Base-by-base conservation (phyloP, 2,113 vertebrate genomes). In the Hiodon alosoides region DNA sequence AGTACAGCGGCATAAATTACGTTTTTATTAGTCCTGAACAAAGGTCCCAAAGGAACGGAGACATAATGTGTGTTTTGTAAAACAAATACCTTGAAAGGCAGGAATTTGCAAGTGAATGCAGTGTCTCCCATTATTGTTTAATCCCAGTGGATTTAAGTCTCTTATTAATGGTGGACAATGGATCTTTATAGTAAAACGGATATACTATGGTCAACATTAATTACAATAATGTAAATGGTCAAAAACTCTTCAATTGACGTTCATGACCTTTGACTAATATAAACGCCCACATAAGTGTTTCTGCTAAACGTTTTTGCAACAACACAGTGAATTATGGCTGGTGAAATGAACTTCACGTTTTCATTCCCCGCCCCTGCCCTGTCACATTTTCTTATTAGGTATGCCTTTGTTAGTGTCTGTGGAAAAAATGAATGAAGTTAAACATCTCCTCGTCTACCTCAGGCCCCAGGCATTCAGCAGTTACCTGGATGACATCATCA, bases 401-500 rank as follows among this genome's bases (percentile, higher is more conserved):
- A 64, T 64, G 61, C 17, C 7, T 64, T 16, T 64, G 31, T 2
- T 31, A 2, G 31, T 31, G 31, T 8, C 61, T 0, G 61, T 31
- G 3, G 3, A 46, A 64, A 31, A 14, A 62, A 62, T 62, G 13
- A 2, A 5, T 16, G 2, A 16, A 62, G 14, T 13, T 31, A 31
- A 31, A 31, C 31, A 31, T 31, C 31, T 64, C 48, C 14, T 31
- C 55, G 4, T 3, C 48, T 58, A 52, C 48, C 78, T 62, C 81
- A 98, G 97, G 78, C 90, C 94, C 47, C 90, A 96, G 89, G 93
- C 93, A 0, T 98, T 94, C 83, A 93, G 95, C 85, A 89, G 93
- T 80, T 99, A 98, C 87, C 90, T 99, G 79, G 95, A 99, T 51
- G 97, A 98, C 88, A 98, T 99, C 84, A 98, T 99, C 85, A 98